These are phyloP conservation scores for Corythoichthys haematopterus DNA, from an alignment of 2,113 vertebrate genomes.

Conservation along the genomic window DNA sequence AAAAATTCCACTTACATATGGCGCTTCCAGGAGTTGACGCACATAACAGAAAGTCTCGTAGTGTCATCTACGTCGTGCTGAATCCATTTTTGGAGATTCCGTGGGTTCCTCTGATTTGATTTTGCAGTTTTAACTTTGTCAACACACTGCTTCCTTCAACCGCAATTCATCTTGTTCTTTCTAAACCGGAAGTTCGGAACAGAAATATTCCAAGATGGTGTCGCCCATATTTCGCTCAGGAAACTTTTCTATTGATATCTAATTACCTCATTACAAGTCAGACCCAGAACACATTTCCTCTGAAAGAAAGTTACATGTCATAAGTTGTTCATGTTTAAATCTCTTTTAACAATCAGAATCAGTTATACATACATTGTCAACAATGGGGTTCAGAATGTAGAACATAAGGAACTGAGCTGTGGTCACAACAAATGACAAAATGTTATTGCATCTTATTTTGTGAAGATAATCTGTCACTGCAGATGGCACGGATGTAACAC, in stretches of 20 bases:
- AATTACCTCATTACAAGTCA: constrained; percentile 6
- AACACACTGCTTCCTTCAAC: too few relatives aligned
- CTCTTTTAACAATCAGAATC: not conserved
- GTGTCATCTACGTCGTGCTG: too few relatives aligned
- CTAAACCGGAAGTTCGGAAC: too few relatives aligned
- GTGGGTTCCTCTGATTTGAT: too few relatives aligned
- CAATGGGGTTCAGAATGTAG: not conserved
- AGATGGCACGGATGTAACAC: constrained; percentile 11
- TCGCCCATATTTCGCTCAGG: too few relatives aligned
- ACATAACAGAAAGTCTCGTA: too few relatives aligned
- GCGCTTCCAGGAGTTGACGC: too few relatives aligned
- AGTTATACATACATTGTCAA: not conserved
- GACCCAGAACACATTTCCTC: not conserved
- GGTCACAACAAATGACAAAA: not conserved
- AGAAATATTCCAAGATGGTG: too few relatives aligned
- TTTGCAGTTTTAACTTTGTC: too few relatives aligned
- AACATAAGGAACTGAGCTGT: not conserved
- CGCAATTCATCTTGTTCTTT: too few relatives aligned
- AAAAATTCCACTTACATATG: too few relatives aligned
- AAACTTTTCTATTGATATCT: not conserved
- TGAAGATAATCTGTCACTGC: constrained; percentile 14
- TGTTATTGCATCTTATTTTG: not conserved
- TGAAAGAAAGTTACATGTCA: not conserved
- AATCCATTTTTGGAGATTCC: too few relatives aligned
- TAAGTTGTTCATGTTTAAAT: not conserved